Evolutionary conservation across 1,140 invertebrate species (phyloP).

Genomic region (Ceratina japonica): DNA sequence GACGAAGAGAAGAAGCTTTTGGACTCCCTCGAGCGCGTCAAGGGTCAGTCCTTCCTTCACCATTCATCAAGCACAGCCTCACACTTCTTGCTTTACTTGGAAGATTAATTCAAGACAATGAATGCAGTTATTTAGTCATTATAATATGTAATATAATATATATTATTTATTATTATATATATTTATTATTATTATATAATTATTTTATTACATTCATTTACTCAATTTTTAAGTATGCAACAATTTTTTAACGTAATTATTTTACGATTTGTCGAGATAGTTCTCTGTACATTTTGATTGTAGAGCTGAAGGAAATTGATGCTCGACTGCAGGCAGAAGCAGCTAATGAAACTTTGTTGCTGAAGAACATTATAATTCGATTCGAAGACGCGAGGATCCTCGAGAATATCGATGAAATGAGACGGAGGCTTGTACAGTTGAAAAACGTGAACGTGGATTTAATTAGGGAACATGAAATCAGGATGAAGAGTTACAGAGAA

Average conservation of each 20-base stretch:
- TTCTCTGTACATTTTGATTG: too few species aligned
- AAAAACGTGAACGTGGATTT: slow-evolving; percentile 90
- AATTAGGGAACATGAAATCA: slow-evolving; percentile 90
- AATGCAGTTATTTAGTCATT: too few species aligned
- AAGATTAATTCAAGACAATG: too few species aligned
- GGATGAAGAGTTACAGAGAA: slow-evolving; percentile 90
- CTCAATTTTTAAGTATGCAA: too few species aligned
- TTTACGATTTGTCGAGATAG: too few species aligned
- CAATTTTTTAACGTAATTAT: too few species aligned
- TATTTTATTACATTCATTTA: too few species aligned
- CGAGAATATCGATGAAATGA: slow-evolving; percentile 71
- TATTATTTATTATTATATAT: too few species aligned
- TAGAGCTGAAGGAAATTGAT: slow-evolving; percentile 84
- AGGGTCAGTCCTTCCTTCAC: slow-evolving; percentile 58
- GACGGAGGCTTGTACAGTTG: slow-evolving; percentile 79
- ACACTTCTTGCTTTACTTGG: too few species aligned
- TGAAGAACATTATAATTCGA: slow-evolving; percentile 86
- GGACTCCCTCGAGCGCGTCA: slow-evolving; percentile 68
- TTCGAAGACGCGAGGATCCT: slow-evolving; percentile 88
- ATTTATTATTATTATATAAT: too few species aligned
- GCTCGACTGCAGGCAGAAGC: slow-evolving; percentile 86
- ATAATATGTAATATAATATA: too few species aligned
- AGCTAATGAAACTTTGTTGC: slow-evolving; percentile 85
- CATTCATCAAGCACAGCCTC: not conserved
- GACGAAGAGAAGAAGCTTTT: slow-evolving; percentile 68